Evolutionary conservation across 2,797 vertebrate genomes (phyloP).

Genomic region (Liparis tanakae): DNA sequence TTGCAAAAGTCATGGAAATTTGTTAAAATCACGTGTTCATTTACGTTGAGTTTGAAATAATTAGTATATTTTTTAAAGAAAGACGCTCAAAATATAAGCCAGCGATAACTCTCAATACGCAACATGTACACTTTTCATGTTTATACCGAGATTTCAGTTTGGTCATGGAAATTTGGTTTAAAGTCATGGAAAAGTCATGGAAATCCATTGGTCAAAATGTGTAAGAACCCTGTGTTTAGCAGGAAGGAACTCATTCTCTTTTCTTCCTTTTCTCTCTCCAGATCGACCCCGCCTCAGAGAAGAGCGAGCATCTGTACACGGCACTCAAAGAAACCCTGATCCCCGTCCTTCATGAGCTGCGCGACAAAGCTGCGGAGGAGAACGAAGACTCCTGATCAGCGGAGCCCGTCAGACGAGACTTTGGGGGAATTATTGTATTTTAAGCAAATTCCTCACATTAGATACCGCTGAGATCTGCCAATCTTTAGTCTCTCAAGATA

Average conservation of each 20-base stretch:
- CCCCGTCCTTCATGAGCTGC: conserved; percentile 86
- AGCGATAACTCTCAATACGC: too few species aligned
- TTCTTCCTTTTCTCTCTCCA: conserved; percentile 18
- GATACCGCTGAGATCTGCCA: conserved; percentile 55
- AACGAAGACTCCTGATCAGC: conserved; percentile 60
- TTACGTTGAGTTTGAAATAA: too few species aligned
- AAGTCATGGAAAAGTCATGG: too few species aligned
- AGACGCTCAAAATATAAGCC: too few species aligned
- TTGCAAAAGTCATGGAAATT: too few species aligned
- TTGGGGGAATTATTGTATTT: conserved; percentile 55
- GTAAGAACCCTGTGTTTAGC: too few species aligned
- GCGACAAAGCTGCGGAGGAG: conserved; percentile 76
- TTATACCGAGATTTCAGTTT: too few species aligned
- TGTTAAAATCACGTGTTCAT: too few species aligned
- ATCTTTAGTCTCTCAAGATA: conserved; percentile 24
- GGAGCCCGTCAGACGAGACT: neutral
- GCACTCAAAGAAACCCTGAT: conserved; percentile 89
- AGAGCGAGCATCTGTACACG: conserved; percentile 81
- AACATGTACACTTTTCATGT: too few species aligned
- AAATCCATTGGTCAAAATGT: too few species aligned
- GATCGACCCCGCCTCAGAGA: conserved; percentile 81
- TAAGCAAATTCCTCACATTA: conserved; percentile 33
- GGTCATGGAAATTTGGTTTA: too few species aligned
- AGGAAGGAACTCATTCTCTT: neutral
- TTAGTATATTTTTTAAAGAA: too few species aligned